These are phyloP conservation scores for Chrysopa pallens DNA, from an alignment of 1,140 invertebrate genomes.

Conservation along the genomic window DNA sequence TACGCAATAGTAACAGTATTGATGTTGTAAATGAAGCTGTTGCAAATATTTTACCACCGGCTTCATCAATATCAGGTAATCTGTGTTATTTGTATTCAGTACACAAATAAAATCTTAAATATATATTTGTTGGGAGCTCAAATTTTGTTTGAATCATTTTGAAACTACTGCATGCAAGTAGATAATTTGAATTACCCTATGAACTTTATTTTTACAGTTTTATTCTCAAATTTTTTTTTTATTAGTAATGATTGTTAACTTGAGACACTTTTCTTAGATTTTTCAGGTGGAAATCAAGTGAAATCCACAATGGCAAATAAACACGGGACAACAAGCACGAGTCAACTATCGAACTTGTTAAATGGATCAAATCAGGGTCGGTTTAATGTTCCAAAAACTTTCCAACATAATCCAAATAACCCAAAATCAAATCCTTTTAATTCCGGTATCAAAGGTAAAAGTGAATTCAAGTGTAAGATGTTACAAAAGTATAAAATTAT, in stretches of 20 bases:
- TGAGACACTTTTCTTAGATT: not conserved
- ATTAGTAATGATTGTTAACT: no score
- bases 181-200: no score
- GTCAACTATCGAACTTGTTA: conserved; percentile 10
- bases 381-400: conserved; percentile 2
- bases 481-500: not conserved
- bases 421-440: conserved; percentile 8
- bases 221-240: no score
- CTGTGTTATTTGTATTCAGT: not conserved
- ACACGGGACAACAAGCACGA: not conserved
- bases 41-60: conserved; percentile 13
- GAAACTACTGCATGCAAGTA: no score
- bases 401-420: conserved; percentile 7
- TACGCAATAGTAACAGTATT: not conserved
- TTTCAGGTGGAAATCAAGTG: no score
- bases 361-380: conserved; percentile 4
- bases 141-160: not conserved
- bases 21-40: conserved; percentile 20
- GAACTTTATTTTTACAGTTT: no score
- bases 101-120: not conserved
- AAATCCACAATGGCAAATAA: not conserved
- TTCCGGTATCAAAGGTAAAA: conserved; percentile 14
- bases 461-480: no score
- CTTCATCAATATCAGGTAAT: not conserved
- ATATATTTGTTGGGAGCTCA: not conserved